phyloP scores from a whole-genome alignment of 2,113 vertebrate species.

The Sciurus niger region DNA sequence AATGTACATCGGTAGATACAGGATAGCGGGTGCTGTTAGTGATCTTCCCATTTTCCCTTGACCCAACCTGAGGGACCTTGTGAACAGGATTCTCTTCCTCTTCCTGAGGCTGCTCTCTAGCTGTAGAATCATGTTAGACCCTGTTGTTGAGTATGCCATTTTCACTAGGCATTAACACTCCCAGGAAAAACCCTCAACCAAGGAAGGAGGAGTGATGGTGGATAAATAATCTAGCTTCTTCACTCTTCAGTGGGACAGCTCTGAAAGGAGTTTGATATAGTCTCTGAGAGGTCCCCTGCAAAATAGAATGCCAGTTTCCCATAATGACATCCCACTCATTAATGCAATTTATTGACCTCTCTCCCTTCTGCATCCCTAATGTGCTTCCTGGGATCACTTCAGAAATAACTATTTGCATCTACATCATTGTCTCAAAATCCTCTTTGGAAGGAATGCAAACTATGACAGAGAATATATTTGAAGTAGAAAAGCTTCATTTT shows the following conservation, averaged over 20 bases:
- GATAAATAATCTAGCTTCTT: neutral
- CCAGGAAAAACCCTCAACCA: neutral
- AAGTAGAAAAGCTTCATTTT: neutral
- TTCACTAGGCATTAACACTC: neutral
- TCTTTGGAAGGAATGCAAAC: neutral
- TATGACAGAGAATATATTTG: neutral
- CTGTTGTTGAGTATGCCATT: neutral
- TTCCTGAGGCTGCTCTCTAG: neutral
- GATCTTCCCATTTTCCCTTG: neutral
- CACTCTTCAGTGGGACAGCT: neutral
- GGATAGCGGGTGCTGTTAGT: neutral
- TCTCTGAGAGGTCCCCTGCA: neutral
- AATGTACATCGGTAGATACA: neutral
- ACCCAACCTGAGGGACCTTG: neutral
- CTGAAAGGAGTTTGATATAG: neutral
- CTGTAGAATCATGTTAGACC: neutral
- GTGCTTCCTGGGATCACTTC: neutral
- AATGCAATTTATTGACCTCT: neutral
- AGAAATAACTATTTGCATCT: neutral
- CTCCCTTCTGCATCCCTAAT: neutral
- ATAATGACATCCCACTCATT: neutral
- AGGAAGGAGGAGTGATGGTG: neutral
- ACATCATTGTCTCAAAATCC: neutral
- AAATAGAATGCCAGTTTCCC: neutral
- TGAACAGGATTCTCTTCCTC: neutral